Percentiles rank a stretch among this genome's conserved stretches.
phyloP scores from a whole-genome alignment of 2,888 invertebrate genomes.

The Dolichopus griseipennis region DNA sequence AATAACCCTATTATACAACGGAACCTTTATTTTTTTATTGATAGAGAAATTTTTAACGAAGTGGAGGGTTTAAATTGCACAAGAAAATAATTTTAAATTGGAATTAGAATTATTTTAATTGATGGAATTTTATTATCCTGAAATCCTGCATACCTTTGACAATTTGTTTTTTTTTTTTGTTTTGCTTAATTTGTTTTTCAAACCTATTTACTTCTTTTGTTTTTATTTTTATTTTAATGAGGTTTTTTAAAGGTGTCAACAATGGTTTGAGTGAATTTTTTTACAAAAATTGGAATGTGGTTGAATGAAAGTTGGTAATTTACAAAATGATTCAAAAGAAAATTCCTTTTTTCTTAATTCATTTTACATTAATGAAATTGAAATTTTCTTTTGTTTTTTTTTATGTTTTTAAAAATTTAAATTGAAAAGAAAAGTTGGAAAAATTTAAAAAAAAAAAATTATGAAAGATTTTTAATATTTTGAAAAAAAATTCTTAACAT shows the following conservation, averaged over 20 bases:
- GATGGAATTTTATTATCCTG: not conserved
- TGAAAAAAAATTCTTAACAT: too few relatives aligned
- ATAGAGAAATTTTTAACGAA: too few relatives aligned
- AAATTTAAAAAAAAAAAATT: not conserved
- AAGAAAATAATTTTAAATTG: not conserved
- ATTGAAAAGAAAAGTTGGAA: not conserved
- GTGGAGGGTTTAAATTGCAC: not conserved
- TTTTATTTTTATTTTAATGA: not conserved
- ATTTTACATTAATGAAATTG: too few relatives aligned
- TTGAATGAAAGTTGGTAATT: not conserved
- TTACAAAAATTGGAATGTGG: not conserved
- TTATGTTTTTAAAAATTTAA: not conserved
- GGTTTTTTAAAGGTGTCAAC: not conserved
- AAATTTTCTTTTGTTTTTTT: not conserved
- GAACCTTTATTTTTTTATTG: too few relatives aligned
- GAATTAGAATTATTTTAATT: not conserved
- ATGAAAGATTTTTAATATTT: too few relatives aligned
- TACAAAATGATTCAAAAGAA: too few relatives aligned
- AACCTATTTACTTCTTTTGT: too few relatives aligned
- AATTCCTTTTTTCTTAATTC: too few relatives aligned
- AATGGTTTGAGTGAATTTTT: not conserved
- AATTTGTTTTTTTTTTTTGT: not conserved
- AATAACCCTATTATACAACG: too few relatives aligned
- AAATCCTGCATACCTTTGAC: not conserved
- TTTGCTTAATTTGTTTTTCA: not conserved